These are phyloP conservation scores for Macrostomum lignano DNA, from an alignment of 1,140 invertebrate genomes.

Conservation along the genomic window DNA sequence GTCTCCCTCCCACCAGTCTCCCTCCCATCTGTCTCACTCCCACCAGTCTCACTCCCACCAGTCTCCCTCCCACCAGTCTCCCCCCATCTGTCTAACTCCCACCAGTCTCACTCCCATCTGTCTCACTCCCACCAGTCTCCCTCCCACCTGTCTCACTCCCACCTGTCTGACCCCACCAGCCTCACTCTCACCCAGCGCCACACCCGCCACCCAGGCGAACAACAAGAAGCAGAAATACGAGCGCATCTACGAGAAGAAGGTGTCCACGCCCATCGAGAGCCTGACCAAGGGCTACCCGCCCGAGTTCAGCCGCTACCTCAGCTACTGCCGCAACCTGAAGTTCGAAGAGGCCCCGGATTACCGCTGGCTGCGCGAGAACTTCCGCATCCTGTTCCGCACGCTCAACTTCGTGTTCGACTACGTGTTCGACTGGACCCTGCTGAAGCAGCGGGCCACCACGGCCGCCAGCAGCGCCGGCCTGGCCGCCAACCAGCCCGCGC, in stretches of 20 bases:
- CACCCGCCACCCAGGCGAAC: slow-evolving; percentile 39
- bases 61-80: too few species aligned
- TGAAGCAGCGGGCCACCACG: slow-evolving; percentile 4
- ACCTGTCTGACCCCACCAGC: background rate
- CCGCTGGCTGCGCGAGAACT: slow-evolving; percentile 83
- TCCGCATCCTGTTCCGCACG: slow-evolving; percentile 90
- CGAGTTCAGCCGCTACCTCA: slow-evolving; percentile 90
- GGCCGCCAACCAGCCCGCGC: too few species aligned
- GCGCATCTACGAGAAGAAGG: slow-evolving; percentile 85
- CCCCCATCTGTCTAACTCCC: slow-evolving; percentile 1
- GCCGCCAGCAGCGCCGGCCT: too few species aligned
- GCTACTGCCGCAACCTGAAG: slow-evolving; percentile 68
- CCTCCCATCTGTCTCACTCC: too few species aligned
- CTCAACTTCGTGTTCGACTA: slow-evolving; percentile 93
- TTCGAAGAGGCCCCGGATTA: slow-evolving; percentile 91
- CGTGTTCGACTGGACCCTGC: slow-evolving; percentile 5
- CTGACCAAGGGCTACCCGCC: slow-evolving; percentile 76
- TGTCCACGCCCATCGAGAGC: slow-evolving; percentile 74
- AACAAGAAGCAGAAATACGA: slow-evolving; percentile 90
- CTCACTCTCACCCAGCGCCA: slow-evolving; percentile 1
- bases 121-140: slow-evolving; percentile 10
- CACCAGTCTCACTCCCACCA: too few species aligned
- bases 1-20: too few species aligned
- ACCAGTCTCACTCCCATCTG: slow-evolving; percentile 12
- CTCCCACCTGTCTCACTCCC: background rate